Percentiles rank a stretch among this genome's conserved stretches.
phyloP scores from a whole-genome alignment of 2,888 invertebrate genomes.

The Microctonus brassicae region DNA sequence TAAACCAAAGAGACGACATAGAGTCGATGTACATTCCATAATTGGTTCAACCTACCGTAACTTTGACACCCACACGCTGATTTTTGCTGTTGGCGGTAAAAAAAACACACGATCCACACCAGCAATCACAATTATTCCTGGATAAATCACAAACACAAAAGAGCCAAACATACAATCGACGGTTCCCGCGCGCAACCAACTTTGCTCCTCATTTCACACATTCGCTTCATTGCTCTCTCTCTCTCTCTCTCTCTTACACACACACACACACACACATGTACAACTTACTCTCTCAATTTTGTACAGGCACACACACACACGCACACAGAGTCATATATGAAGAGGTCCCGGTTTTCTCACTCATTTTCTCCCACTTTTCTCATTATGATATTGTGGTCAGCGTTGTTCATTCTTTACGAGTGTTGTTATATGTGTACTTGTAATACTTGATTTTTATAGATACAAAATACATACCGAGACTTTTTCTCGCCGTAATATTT shows the following conservation, averaged over 20 bases:
- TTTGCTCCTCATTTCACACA: conserved; percentile 64
- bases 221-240: conserved; percentile 49
- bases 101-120: conserved; percentile 58
- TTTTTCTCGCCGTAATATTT: conserved; percentile 27
- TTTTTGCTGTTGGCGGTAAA: conserved; percentile 54
- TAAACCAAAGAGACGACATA: neutral
- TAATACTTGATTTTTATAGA: too few relatives aligned
- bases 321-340: too few relatives aligned
- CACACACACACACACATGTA: too few relatives aligned
- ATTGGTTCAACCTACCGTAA: conserved; percentile 52
- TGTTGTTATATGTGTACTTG: too few relatives aligned
- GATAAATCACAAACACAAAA: conserved; percentile 55
- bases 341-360: too few relatives aligned
- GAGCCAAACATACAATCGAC: conserved; percentile 63
- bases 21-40: neutral
- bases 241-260: conserved; percentile 42
- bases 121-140: conserved; percentile 48
- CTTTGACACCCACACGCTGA: conserved; percentile 53
- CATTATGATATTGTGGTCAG: too few relatives aligned
- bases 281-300: neutral
- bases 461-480: too few relatives aligned
- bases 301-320: too few relatives aligned
- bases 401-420: too few relatives aligned
- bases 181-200: conserved; percentile 67
- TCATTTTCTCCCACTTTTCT: too few relatives aligned